Percentiles rank a stretch among this genome's conserved stretches.
Evolutionary conservation across 2,888 invertebrate genomes (phyloP).

Genomic region (Altica lythri): DNA sequence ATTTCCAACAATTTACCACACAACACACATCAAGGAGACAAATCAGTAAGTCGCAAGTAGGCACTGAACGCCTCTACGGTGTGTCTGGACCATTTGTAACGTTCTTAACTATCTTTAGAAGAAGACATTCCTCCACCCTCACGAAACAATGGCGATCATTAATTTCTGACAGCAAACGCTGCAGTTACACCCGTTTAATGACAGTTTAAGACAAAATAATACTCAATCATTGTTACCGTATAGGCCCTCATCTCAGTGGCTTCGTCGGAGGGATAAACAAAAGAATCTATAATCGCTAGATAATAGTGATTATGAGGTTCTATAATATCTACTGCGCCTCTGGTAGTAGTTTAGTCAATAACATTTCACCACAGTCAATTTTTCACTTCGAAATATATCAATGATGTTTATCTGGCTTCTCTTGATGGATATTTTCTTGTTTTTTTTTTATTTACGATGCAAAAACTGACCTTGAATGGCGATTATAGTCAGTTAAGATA

Average conservation of each 20-base stretch:
- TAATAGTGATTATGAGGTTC: too few species aligned
- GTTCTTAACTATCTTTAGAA: slow-evolving; percentile 27
- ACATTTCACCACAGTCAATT: too few species aligned
- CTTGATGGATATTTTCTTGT: too few species aligned
- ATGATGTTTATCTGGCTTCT: too few species aligned
- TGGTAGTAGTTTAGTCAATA: too few species aligned
- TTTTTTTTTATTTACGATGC: too few species aligned
- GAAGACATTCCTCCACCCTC: slow-evolving; percentile 23
- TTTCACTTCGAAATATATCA: too few species aligned
- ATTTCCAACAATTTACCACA: neutral
- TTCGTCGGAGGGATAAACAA: too few species aligned
- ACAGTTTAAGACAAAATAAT: slow-evolving; percentile 26
- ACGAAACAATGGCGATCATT: slow-evolving; percentile 31
- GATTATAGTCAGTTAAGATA: too few species aligned
- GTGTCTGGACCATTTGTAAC: slow-evolving; percentile 23
- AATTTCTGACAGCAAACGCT: slow-evolving; percentile 28
- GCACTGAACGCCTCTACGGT: slow-evolving; percentile 5
- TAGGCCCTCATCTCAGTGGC: neutral
- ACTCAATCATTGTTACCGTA: slow-evolving; percentile 22
- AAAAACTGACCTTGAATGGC: too few species aligned
- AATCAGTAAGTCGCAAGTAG: neutral
- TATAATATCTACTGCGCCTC: too few species aligned
- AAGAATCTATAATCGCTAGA: too few species aligned
- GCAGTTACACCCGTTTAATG: slow-evolving; percentile 31
- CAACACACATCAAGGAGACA: neutral